A percentile compares a stretch with the other conserved stretches of the same genome.
Evolutionary conservation across 2,797 vertebrate genomes (phyloP).

Genomic region (Sylvia borin): DNA sequence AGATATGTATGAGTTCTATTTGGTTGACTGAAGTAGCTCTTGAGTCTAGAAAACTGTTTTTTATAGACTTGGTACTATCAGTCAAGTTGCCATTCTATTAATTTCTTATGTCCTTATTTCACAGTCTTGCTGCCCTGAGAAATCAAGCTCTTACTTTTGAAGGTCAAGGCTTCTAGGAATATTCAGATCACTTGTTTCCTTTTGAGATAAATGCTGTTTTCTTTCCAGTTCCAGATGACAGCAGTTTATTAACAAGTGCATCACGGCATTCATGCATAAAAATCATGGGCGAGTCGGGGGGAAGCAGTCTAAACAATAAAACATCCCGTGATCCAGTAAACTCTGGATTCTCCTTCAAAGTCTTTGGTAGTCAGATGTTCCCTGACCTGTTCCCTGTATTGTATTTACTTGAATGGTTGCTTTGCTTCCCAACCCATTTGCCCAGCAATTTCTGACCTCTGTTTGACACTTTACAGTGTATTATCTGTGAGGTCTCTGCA

Average conservation of each 20-base stretch:
- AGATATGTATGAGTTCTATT: background rate
- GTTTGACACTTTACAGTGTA: background rate
- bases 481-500: background rate
- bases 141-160: background rate
- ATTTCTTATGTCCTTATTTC: background rate
- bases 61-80: background rate
- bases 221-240: background rate
- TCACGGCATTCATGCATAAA: background rate
- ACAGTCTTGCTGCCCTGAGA: background rate
- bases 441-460: background rate
- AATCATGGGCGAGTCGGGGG: accelerated
- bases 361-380: accelerated
- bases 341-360: background rate
- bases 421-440: background rate
- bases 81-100: background rate
- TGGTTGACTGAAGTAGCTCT: background rate
- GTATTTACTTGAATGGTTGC: background rate
- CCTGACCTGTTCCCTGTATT: background rate
- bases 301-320: background rate
- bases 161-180: background rate
- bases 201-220: background rate
- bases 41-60: background rate
- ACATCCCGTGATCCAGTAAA: background rate
- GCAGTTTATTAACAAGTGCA: background rate
- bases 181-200: background rate